Base-by-base conservation (phyloP, 2,888 invertebrate genomes). In the Thumatha senex region DNA sequence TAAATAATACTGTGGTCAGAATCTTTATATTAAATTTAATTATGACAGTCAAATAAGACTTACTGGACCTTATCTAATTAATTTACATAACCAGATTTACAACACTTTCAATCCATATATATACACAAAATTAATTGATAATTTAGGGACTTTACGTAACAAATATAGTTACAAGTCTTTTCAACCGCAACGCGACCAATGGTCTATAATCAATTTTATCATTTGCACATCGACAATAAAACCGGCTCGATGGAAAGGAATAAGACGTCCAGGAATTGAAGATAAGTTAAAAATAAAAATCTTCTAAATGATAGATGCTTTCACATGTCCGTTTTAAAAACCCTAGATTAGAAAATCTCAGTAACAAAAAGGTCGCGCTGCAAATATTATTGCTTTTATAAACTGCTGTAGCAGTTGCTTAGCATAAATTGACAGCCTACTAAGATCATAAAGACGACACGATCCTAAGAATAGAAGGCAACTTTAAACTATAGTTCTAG, bases 1-100 rank as follows among this genome's bases (percentile, higher is more conserved):
- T 39, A 54, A 73, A 70, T 64, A 66, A 63, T 73, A 72, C 67
- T 76, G 79, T 76, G 82, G 76, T 79, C 74, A 70, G 73, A 76
- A 78, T 76, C 74, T 67, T 82, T 56, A 84, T 69, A 70, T 75
- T 61, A 57, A 61, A 63, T 56, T 63, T 73, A 72, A 64, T 67
- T 72, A 68, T 70, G 60, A 64, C 64, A 61, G 10, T 60, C 51
- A 67, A 68, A 72, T 74, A 76, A 58, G 70, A 57, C 58, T 71
- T 70, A 58, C n/a, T n/a, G n/a, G n/a, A n/a, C 61, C 71, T 63
- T 70, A 73, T 68, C n/a, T n/a, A n/a, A 64, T 66, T 73, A 69
- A 69, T 70, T 72, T 72, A 50, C 61, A 63, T 52, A 72, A 61
- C 57, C 61, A 59, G 51, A 56, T 67, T 51, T 69, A 73, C 57